These are phyloP conservation scores for Poecilia wingei DNA, from an alignment of 2,797 vertebrate genomes.

Conservation along the genomic window DNA sequence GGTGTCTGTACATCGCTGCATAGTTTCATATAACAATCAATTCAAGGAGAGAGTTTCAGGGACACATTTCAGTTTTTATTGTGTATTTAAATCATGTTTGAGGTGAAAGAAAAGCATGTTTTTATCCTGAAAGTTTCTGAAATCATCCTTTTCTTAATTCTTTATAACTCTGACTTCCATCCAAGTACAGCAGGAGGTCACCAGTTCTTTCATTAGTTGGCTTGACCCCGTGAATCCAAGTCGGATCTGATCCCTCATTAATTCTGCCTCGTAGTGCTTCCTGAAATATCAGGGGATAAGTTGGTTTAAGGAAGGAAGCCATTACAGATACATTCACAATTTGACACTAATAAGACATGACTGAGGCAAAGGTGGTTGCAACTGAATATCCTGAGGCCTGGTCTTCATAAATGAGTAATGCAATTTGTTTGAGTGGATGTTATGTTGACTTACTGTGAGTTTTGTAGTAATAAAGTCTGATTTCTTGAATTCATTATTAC, in stretches of 20 bases:
- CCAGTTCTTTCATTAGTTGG: not conserved
- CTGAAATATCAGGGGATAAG: constrained; percentile 33
- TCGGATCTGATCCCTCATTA: constrained; percentile 30
- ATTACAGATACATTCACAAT: constrained; percentile 19
- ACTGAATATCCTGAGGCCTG: constrained; percentile 8
- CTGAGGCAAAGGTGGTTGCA: constrained; percentile 10
- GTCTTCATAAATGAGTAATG: not conserved
- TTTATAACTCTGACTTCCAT: not conserved
- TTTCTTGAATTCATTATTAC: not conserved
- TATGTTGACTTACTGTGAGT: not conserved
- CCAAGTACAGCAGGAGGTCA: constrained; percentile 1
- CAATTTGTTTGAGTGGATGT: constrained; percentile 5
- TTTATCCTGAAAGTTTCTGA: not conserved
- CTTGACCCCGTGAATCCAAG: constrained; percentile 9
- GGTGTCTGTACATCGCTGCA: not conserved
- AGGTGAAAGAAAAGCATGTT: not conserved
- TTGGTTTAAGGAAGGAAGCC: constrained; percentile 9
- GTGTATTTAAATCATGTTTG: not conserved
- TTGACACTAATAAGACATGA: constrained; percentile 18
- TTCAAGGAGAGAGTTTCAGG: not conserved
- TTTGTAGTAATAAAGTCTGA: constrained; percentile 7
- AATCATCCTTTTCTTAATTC: not conserved
- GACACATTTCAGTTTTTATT: not conserved
- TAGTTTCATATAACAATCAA: not conserved
- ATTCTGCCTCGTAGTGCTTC: constrained; percentile 24